A percentile compares a stretch with the other conserved stretches of the same genome.
These are phyloP conservation scores for Porites rus DNA, from an alignment of 92 coral and sea anemone genomes.

Conservation along the genomic window DNA sequence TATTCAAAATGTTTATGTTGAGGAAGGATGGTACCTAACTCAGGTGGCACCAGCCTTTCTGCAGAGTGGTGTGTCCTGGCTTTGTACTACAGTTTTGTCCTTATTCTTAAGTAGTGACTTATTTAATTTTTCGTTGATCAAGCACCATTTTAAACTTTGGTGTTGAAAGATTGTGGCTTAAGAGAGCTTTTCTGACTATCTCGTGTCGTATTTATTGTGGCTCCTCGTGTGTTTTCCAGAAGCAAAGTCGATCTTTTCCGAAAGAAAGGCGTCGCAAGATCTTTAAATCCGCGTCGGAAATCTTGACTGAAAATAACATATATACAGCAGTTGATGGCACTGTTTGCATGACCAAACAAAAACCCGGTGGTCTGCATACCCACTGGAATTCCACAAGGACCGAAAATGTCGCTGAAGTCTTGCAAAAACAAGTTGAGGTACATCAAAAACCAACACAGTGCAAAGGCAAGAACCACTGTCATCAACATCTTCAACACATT, in stretches of 20 bases:
- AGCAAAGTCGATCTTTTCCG: constrained; percentile 18
- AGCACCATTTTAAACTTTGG: background rate
- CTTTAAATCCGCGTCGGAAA: constrained; percentile 66
- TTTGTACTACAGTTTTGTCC: too few relatives aligned
- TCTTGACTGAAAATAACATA: constrained; percentile 79
- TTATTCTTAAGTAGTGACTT: too few relatives aligned
- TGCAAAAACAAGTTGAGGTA: constrained; percentile 44
- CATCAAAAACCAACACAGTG: constrained; percentile 65
- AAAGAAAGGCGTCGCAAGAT: constrained; percentile 46
- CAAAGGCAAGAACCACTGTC: constrained; percentile 63
- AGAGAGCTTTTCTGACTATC: background rate
- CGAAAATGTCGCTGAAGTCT: constrained; percentile 34
- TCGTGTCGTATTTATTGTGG: constrained; percentile 20
- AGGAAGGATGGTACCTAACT: too few relatives aligned
- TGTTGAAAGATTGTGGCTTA: constrained; percentile 10
- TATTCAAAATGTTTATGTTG: too few relatives aligned
- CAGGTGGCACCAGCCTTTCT: too few relatives aligned
- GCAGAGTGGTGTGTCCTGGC: too few relatives aligned
- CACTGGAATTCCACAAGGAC: constrained; percentile 40
- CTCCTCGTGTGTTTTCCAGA: background rate
- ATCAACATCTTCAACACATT: constrained; percentile 76
- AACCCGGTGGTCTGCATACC: constrained; percentile 32
- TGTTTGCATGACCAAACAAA: constrained; percentile 64
- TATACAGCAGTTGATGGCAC: constrained; percentile 66
- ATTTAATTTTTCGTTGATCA: too few relatives aligned